phyloP scores from a whole-genome alignment of 1,140 invertebrate genomes.

The Cecropterus lyciades region DNA sequence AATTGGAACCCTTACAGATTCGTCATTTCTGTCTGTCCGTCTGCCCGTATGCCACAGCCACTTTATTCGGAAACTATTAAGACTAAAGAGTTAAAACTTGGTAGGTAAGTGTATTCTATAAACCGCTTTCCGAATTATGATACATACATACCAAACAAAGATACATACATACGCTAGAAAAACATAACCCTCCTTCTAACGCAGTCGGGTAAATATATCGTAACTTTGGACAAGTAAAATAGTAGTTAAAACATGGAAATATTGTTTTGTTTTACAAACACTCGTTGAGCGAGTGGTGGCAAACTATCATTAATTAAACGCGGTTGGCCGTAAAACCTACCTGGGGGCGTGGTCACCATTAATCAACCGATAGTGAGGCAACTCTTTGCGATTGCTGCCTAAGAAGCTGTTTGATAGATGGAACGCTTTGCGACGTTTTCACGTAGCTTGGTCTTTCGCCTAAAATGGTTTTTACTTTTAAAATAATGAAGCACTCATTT shows the following conservation, averaged over 20 bases:
- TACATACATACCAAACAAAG: too few relatives aligned
- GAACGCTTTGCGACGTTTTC: constrained; percentile 20
- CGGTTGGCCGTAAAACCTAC: constrained; percentile 35
- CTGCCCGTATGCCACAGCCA: too few relatives aligned
- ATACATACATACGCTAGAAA: too few relatives aligned
- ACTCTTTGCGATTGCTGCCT: constrained; percentile 38
- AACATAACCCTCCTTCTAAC: too few relatives aligned
- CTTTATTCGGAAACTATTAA: too few relatives aligned
- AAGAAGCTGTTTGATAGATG: constrained; percentile 40
- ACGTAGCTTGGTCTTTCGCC: constrained; percentile 12
- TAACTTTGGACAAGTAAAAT: neutral
- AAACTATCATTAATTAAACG: constrained; percentile 40
- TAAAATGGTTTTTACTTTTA: neutral
- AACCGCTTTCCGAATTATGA: too few relatives aligned
- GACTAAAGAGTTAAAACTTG: too few relatives aligned
- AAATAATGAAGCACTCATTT: neutral
- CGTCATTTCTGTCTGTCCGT: too few relatives aligned
- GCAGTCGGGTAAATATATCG: too few relatives aligned
- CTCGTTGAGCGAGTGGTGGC: constrained; percentile 19
- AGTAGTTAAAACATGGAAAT: constrained; percentile 3
- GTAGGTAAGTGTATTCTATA: too few relatives aligned
- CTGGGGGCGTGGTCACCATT: constrained; percentile 37
- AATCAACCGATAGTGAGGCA: constrained; percentile 39
- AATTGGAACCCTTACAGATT: too few relatives aligned
- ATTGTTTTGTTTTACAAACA: constrained; percentile 28